Conservation (phyloP, 1,140 invertebrate species). For the Scylla paramamosain region DNA sequence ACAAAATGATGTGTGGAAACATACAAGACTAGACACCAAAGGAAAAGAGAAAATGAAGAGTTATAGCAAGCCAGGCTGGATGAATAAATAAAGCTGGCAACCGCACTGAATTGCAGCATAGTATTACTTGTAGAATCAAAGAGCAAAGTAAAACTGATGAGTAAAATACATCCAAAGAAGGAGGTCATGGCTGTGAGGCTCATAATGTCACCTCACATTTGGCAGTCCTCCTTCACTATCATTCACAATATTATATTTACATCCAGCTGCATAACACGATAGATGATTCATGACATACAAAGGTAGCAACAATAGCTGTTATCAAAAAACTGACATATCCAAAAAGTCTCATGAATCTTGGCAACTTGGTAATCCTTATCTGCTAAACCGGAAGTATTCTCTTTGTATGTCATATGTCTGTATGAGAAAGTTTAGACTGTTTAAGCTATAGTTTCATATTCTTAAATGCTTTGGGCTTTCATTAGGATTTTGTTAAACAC, state of each 20-base stretch:
- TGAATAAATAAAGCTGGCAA: background rate
- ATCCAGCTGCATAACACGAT: background rate
- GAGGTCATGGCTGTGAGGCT: too few species aligned
- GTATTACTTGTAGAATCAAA: background rate
- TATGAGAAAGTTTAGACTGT: too few species aligned
- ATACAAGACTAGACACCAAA: background rate
- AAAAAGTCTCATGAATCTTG: background rate
- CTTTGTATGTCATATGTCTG: background rate
- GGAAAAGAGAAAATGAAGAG: background rate
- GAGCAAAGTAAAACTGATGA: background rate
- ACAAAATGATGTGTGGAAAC: background rate
- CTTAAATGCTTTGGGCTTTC: too few species aligned
- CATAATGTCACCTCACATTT: too few species aligned
- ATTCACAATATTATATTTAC: background rate
- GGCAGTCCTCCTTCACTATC: background rate
- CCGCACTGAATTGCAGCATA: background rate
- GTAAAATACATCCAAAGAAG: too few species aligned
- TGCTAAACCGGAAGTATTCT: background rate
- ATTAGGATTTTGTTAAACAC: too few species aligned
- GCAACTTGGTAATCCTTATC: background rate
- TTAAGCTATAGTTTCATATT: too few species aligned
- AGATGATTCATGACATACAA: background rate
- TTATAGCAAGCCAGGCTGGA: background rate
- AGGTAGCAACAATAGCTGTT: background rate
- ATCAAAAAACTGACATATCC: background rate